Base-by-base conservation (phyloP, 2,113 vertebrate genomes). In the Danionella cerebrum region DNA sequence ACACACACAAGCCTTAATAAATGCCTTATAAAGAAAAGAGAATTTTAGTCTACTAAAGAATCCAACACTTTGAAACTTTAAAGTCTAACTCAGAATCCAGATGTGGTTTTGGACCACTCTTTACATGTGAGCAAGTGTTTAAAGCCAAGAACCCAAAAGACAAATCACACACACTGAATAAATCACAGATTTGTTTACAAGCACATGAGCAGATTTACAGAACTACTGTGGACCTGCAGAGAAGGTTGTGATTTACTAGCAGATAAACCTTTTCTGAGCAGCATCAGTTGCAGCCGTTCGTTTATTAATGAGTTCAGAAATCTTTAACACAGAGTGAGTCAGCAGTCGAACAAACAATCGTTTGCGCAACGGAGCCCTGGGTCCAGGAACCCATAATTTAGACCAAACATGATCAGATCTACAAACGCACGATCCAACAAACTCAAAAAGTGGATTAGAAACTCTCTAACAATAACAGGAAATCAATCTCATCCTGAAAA, bases 281-380 rank as follows among this genome's bases (percentile, higher is more conserved):
- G 19, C 0, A 7, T 1, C n/a, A 27, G 18, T 11, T 5, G 21
- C 1, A 19, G 19, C 14, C 7, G 47, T 27, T 7, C 10, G 63
- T 33, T 53, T 53, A 51, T 38, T 38, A 36, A 57, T 57, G 53
- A 57, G 53, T 57, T 57, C 53, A 57, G 77, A 80, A 65, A 86
- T 84, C 84, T 74, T 80, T 86, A 85, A 88, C 86, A 84, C 80
- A 80, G 69, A 78, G 76, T 81, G 47, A 65, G 63, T 44, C 72
- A 14, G 3, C 63, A 69, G 10, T 48, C 48, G 62, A 71, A 55
- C 67, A 68, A 76, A 84, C 76, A 80, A 81, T 72, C 79, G 69
- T 19, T 33, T 53, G 45, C 31, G 33, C 53, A 59, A 22, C 16
- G 36, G 25, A 16, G 45, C 24, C n/a, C 67, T 70, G 74, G 78